phyloP scores from a whole-genome alignment of 2,113 vertebrate species.

The Elephantulus edwardii region DNA sequence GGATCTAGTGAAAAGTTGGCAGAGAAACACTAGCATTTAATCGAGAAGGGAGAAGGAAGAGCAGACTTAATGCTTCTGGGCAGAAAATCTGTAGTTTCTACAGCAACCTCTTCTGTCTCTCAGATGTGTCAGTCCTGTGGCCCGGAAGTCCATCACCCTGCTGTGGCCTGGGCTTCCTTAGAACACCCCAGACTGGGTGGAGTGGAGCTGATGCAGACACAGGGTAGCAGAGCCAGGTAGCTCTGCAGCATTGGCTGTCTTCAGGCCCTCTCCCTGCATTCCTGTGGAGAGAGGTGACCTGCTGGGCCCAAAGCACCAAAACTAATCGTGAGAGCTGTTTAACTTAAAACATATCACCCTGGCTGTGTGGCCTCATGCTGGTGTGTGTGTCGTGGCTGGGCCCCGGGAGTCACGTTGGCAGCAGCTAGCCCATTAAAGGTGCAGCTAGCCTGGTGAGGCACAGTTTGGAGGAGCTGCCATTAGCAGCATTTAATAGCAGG shows the following conservation, averaged over 20 bases:
- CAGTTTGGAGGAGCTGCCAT: slow-evolving; percentile 42
- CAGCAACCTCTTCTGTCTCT: not conserved
- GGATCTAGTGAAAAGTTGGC: not conserved
- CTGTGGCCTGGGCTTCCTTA: not conserved
- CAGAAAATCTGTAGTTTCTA: not conserved
- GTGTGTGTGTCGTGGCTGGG: not conserved
- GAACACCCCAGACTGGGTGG: not conserved
- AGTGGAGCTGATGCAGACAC: not conserved
- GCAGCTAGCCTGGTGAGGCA: not conserved
- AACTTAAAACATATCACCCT: slow-evolving; percentile 8
- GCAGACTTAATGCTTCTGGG: not conserved
- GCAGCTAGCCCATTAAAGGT: slow-evolving; percentile 62
- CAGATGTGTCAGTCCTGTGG: not conserved
- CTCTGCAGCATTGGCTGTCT: slow-evolving; percentile 16
- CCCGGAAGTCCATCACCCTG: not conserved
- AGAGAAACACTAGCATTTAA: not conserved
- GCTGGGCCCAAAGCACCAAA: slow-evolving; percentile 54
- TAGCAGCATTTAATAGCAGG: slow-evolving; percentile 68
- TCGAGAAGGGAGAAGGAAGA: not conserved
- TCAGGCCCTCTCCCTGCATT: not conserved
- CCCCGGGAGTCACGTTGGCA: slow-evolving; percentile 1
- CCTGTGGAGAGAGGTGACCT: slow-evolving; percentile 40
- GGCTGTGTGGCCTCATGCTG: not conserved
- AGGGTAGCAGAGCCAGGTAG: not conserved
- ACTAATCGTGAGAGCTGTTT: slow-evolving; percentile 65